Base-by-base conservation (phyloP, 1,140 invertebrate genomes). In the Pseudomyrmex cubaensis region DNA sequence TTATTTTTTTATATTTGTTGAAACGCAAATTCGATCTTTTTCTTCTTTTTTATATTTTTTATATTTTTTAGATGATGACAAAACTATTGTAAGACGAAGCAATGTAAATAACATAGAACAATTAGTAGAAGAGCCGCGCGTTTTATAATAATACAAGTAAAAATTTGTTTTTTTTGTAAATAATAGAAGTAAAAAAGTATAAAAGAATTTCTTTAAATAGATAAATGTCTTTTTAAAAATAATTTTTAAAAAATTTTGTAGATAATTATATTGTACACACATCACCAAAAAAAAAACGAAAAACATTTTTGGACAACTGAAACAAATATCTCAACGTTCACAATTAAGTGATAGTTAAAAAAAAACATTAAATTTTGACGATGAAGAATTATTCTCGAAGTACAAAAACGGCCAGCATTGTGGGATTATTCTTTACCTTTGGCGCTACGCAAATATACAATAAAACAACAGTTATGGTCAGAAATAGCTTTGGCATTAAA, bases 371-470 rank as follows among this genome's bases (percentile, higher is more conserved):
- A 22, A 59, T 59, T 59, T 17, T 9, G 57, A 59, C 20, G 13
- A 59, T 20, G 13, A 59, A 59, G 1, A 50, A 50, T 50, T 50
- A 50, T 12, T 22, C 57, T 59, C 9, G 57, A 59, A 59, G 57
- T 59, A 3, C 57, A 59, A 59, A 59, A 59, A 15, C 20, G 17
- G 7, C 57, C 20, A 9, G 17, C 57, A 22, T 59, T 59, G 9
- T 59, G 57, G 20, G 20, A 59, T 59, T 59, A 59, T 22, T 59
- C 57, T 59, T 59, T 59, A 59, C 9, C 17, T 59, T 59, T 59
- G 9, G 17, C 20, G 7, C 17, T 22, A 22, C 57, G 57, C 3
- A 59, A 0, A 59, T 2, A 20, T 22, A 59, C 7, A 10, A 59
- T 59, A 9, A 59, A 22, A 10, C 9, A 62, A 50, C 50, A 2